Base-by-base conservation (phyloP, 2,888 invertebrate species). In the Mactromeris polynyma region DNA sequence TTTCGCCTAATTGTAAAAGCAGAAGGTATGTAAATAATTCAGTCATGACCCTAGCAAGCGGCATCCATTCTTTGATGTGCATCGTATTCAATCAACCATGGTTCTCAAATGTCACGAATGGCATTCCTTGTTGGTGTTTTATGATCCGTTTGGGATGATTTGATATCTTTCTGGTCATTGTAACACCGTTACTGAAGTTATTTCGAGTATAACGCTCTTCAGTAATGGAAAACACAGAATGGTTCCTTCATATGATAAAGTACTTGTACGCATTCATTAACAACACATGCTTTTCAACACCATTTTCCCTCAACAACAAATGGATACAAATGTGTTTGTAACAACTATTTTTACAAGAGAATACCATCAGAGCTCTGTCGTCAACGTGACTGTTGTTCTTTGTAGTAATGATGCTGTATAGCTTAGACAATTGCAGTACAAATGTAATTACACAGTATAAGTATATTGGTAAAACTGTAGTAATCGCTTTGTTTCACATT, bases 161-260 rank as follows among this genome's bases (percentile, higher is more conserved):
- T 83, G 73, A 83, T 69, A 83, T 69, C 83, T 46, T 64, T 83
- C 73, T 42, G 83, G 69, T 42, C 83, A 83, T 73, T 83, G 69
- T 69, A 42, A 83, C 83, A 73, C 31, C 73, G 42, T 83, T 83
- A 42, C 46, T 73, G 42, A 46, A 69, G 46, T 38, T 31, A 33
- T n/a, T 69, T 46, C n/a, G 73, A 69, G 46, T 73, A 69, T 69
- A 69, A 73, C 40, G 73, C 69, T 42, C 33, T 31, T 36, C 33
- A 73, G 3, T 83, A 83, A 83, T 83, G 83, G 46, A 36, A 46
- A 42, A 73, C 64, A 33, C 83, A 83, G 58, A 31, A 69, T 33
- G 82, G 2, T 17, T 1, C 33, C n/a, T n/a, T 58, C 82, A 64
- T 82, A 69, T 82, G 82, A 21, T n/a, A 69, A 40, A 82, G 33